Evolutionary conservation across 92 coral and sea anemone species (phyloP), one percentile per base, ranked within the genome.

Genomic region (Parazoanthus darwini): DNA sequence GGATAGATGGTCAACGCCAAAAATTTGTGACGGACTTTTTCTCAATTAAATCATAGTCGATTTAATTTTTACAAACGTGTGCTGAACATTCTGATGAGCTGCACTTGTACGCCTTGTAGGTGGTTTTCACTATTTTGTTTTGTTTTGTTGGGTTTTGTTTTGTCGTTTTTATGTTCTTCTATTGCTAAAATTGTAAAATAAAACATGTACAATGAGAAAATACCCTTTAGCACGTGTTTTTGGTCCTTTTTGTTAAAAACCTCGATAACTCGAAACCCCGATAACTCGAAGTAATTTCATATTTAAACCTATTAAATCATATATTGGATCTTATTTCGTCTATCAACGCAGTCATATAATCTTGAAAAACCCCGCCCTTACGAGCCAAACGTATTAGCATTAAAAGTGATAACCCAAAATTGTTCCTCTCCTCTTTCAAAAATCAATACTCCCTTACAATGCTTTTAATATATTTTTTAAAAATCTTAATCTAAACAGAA

Each of bases 91-190:
- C 82, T 29, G 33, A 29, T 29, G 82, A 79, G 68, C 63, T 79
- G 39, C 67, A 79, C 82, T 79, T 79, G 82, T 79, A 79, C 82
- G 82, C 82, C 82, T 79, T 79, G 66, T 79, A 50, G 66, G 66
- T 50, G 82, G 82, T 79, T 79, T 79, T 79, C 82, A 79, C 25
- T 46, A 79, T 79, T 79, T 78, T 46, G 59, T 44, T 42, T 77
- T 44, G 81, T 77, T 46, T 48, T 8, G 63, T 56, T 56, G n/a
- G n/a, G 29, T 70, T 70, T n/a, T 70, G 74, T 29, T 29, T 29
- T 29, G 33, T 29, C 33, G 33, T 29, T 29, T 29, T 29, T 29
- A 29, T 29, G 33, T 37, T 70, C 74, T 70, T 70, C 74, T 70
- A 70, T 70, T 72, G 77, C 77, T 72, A 72, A 72, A 72, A 33